Evolutionary conservation across 1,140 invertebrate species (phyloP).

Genomic region (Pogonomyrmex barbatus): DNA sequence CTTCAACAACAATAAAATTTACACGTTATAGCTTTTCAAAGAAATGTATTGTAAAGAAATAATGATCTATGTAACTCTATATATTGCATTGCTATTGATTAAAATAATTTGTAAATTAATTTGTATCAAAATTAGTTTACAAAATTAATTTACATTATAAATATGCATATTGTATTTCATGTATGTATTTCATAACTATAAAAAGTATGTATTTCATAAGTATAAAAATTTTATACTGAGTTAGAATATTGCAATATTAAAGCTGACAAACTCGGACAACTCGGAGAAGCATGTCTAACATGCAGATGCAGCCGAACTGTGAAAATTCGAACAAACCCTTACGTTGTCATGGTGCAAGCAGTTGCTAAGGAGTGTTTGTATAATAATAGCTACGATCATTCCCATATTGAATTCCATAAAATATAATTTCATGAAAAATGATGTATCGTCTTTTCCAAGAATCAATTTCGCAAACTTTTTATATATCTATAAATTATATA

Average conservation of each 20-base stretch:
- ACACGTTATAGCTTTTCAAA: not conserved
- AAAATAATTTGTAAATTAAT: constrained; percentile 1
- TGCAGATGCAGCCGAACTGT: not conserved
- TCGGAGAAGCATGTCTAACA: not conserved
- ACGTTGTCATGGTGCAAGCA: constrained; percentile 70
- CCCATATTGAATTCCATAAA: constrained; percentile 3
- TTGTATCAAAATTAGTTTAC: not conserved
- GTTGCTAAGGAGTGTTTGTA: constrained; percentile 82
- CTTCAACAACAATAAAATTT: not conserved
- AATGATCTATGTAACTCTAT: not conserved
- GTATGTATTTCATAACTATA: not conserved
- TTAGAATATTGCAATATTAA: not conserved
- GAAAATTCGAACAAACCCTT: constrained; percentile 43
- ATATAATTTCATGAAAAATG: not conserved
- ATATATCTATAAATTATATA: not conserved
- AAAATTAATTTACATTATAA: too few species aligned
- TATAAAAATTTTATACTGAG: not conserved
- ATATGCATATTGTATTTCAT: too few species aligned
- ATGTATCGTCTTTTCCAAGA: not conserved
- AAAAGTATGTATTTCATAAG: not conserved
- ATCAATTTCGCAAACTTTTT: not conserved
- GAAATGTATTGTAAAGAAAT: not conserved
- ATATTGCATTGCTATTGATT: not conserved
- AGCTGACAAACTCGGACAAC: not conserved
- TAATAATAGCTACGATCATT: constrained; percentile 50